Percentiles rank a stretch among this genome's conserved stretches.
These are phyloP conservation scores for Achatina immaculata DNA, from an alignment of 1,140 invertebrate species.

Conservation along the genomic window DNA sequence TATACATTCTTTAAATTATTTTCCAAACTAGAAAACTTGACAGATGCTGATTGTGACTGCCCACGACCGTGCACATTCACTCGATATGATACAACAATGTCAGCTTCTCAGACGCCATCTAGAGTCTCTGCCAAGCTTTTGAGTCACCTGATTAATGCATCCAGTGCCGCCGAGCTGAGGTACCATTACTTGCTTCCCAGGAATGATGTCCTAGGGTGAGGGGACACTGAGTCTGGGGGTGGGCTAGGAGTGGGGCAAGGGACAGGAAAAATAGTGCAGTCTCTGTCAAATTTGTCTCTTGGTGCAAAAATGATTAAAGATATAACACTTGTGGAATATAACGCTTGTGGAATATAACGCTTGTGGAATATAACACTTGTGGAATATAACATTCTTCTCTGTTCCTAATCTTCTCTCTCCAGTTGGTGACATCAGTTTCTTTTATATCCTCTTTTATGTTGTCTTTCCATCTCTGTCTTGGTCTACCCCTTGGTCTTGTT, in stretches of 20 bases:
- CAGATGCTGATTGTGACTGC: neutral
- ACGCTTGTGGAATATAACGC: no score
- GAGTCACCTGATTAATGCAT: neutral
- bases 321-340: no score
- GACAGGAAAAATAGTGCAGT: neutral
- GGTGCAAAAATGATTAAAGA: no score
- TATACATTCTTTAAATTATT: no score
- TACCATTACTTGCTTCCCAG: conserved; percentile 4
- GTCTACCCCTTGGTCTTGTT: no score
- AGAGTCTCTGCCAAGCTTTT: neutral
- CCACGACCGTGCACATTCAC: neutral
- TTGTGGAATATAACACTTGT: no score
- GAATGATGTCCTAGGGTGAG: neutral
- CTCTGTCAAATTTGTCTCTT: no score
- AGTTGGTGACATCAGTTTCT: no score
- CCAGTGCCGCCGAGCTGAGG: conserved; percentile 2
- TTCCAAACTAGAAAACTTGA: neutral
- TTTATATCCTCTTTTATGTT: no score
- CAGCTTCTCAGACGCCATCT: conserved; percentile 7
- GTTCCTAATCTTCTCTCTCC: no score
- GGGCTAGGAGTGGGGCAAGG: neutral
- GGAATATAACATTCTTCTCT: no score
- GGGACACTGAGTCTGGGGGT: neutral
- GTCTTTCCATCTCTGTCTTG: no score
- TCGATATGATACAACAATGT: neutral